Percentiles rank a stretch among this genome's conserved stretches.
These are phyloP conservation scores for Platygyra sinensis DNA, from an alignment of 64 coral and sea anemone species.

Conservation along the genomic window DNA sequence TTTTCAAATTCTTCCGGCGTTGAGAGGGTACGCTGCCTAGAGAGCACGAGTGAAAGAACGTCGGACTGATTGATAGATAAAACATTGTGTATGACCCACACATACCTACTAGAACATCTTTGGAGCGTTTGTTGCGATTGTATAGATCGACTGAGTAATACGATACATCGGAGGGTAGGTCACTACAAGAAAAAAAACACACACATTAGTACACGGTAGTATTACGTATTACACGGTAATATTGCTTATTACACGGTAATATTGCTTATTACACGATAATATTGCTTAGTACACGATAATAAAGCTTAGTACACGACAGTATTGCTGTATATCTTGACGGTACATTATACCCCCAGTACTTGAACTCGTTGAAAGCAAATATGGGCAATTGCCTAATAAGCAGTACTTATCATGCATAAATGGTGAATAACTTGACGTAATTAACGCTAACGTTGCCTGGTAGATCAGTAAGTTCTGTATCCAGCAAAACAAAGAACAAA, in stretches of 20 bases:
- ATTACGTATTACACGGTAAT: neutral
- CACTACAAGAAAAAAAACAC: constrained; percentile 25
- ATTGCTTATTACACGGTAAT: neutral
- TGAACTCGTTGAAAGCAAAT: no score
- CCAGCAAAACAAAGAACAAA: no score
- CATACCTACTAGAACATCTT: constrained; percentile 62
- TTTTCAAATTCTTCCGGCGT: no score
- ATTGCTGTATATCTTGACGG: neutral
- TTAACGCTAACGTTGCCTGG: no score
- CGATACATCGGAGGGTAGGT: constrained; percentile 61
- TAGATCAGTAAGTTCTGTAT: no score
- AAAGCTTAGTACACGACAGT: neutral
- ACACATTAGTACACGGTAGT: neutral
- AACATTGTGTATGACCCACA: neutral
- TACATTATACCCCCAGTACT: no score
- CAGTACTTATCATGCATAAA: neutral
- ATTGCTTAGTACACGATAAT: neutral
- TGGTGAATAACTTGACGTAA: neutral
- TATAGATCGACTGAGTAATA: constrained; percentile 55
- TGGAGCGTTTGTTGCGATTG: constrained; percentile 67
- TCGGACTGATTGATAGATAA: neutral
- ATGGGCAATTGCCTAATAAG: neutral
- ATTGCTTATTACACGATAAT: neutral
- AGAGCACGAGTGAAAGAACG: neutral
- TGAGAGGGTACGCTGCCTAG: neutral